A percentile compares a stretch with the other conserved stretches of the same genome.
Conservation (phyloP, 2,113 vertebrate genomes). For the Oncorhynchus nerka region DNA sequence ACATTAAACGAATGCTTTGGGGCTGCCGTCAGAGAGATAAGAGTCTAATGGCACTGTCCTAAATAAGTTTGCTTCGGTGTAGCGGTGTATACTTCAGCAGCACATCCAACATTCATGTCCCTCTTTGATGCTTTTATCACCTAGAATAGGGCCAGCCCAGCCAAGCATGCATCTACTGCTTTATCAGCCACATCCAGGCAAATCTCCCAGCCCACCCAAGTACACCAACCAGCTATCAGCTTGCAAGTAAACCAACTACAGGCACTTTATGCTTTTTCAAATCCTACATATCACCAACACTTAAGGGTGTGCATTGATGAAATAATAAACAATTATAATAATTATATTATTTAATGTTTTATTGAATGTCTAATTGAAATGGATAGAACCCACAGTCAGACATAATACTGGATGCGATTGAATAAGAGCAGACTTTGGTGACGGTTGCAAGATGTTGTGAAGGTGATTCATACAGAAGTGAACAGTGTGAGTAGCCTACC, state of each 20-base stretch:
- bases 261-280: not conserved
- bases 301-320: slow-evolving; percentile 28
- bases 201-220: slow-evolving; percentile 52
- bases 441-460: not conserved
- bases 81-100: slow-evolving; percentile 59
- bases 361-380: not conserved
- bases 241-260: not conserved
- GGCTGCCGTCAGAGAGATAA: slow-evolving; percentile 33
- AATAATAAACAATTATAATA: not conserved
- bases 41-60: slow-evolving; percentile 54
- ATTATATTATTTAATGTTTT: not conserved
- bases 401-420: not conserved
- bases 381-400: not conserved
- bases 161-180: slow-evolving; percentile 57
- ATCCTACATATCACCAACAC: slow-evolving; percentile 3
- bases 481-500: not conserved
- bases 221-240: slow-evolving; percentile 38
- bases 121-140: slow-evolving; percentile 81
- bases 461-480: not conserved
- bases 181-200: slow-evolving; percentile 59
- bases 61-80: slow-evolving; percentile 61
- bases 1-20: slow-evolving; percentile 47
- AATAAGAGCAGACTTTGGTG: not conserved
- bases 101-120: slow-evolving; percentile 74
- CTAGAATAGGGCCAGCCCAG: slow-evolving; percentile 63